phyloP scores from a whole-genome alignment of 2,113 vertebrate genomes.

The Hassar affinis region DNA sequence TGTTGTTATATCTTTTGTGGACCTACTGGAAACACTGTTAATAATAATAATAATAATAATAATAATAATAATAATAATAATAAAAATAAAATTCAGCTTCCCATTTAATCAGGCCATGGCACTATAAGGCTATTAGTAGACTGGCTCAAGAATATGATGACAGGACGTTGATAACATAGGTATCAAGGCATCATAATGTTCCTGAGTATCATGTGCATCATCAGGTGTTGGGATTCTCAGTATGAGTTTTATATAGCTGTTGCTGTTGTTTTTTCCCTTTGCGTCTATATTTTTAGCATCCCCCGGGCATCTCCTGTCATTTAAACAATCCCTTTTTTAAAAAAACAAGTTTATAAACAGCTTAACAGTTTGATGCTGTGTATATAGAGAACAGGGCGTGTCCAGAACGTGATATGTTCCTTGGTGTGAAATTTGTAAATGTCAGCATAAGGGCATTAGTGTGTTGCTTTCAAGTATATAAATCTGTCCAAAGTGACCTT shows the following conservation, averaged over 20 bases:
- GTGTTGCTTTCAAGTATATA: background rate
- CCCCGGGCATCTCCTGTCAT: background rate
- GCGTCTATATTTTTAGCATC: background rate
- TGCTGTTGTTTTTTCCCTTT: background rate
- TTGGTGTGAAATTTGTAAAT: background rate
- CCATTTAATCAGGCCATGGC: background rate
- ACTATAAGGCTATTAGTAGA: background rate
- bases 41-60: background rate
- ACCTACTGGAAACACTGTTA: background rate
- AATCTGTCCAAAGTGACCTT: too few relatives aligned
- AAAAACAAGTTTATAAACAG: too few relatives aligned
- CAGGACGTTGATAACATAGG: too few relatives aligned
- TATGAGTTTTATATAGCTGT: background rate
- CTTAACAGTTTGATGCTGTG: background rate
- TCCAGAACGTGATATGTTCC: background rate
- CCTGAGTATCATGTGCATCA: background rate
- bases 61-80: background rate
- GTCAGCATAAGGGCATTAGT: background rate
- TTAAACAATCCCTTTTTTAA: background rate
- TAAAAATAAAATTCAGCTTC: background rate
- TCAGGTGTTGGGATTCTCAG: background rate
- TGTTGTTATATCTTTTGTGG: background rate
- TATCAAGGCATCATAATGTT: background rate
- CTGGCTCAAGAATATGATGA: background rate
- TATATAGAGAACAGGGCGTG: background rate